phyloP scores from a whole-genome alignment of 2,113 vertebrate genomes.

The Xerus inauris region DNA sequence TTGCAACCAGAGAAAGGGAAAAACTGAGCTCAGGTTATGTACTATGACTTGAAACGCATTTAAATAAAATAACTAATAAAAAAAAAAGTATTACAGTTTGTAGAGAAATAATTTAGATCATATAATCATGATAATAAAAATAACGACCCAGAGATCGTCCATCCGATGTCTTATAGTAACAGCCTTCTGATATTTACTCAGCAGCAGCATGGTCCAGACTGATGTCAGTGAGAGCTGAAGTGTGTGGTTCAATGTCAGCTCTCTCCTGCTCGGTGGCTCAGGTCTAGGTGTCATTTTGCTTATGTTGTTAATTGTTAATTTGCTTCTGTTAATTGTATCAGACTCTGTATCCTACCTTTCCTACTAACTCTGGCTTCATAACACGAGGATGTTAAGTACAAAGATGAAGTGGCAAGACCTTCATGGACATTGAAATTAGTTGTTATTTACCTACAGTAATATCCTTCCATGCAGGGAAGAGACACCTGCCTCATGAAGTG shows the following conservation, averaged over 20 bases:
- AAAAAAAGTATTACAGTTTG: not conserved
- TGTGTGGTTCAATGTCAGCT: not conserved
- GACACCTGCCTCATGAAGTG: accelerated
- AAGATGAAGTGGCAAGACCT: not conserved
- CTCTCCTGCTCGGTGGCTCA: not conserved
- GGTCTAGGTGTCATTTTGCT: not conserved
- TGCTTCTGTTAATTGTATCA: too few relatives aligned
- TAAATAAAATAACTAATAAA: too few relatives aligned
- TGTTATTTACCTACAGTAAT: not conserved
- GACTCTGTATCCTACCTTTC: not conserved
- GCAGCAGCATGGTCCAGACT: not conserved
- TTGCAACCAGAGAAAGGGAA: too few relatives aligned
- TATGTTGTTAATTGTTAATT: not conserved
- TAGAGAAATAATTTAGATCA: not conserved
- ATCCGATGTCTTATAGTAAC: not conserved
- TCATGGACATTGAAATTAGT: not conserved
- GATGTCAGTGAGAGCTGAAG: not conserved
- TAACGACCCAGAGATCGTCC: not conserved
- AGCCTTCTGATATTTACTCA: not conserved
- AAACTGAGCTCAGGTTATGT: too few relatives aligned
- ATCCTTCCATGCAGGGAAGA: not conserved
- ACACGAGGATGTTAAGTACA: not conserved
- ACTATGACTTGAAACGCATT: too few relatives aligned
- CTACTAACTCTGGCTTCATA: not conserved
- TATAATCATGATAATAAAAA: not conserved